Conservation (phyloP, 2,888 invertebrate genomes). For the Cantharis rufa region DNA sequence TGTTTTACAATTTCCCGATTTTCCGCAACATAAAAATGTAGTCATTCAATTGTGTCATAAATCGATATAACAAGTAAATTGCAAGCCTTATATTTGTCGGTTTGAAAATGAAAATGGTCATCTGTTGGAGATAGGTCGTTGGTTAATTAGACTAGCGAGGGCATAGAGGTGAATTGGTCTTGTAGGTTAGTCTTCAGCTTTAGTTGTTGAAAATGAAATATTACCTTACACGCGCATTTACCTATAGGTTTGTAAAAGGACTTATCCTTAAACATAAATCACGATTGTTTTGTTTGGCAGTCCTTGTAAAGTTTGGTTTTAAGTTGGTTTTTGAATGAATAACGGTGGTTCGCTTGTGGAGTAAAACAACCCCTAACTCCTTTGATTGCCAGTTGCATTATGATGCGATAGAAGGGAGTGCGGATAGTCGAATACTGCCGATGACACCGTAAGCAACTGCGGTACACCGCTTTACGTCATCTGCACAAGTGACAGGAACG, state of each 20-base stretch:
- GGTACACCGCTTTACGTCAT: constrained; percentile 28
- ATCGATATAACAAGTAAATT: constrained; percentile 32
- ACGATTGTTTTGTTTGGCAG: constrained; percentile 24
- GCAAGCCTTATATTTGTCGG: constrained; percentile 7
- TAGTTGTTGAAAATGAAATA: constrained; percentile 27
- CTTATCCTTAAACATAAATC: constrained; percentile 27
- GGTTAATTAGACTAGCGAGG: constrained; percentile 34
- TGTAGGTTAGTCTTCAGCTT: constrained; percentile 18
- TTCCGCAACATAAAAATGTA: constrained; percentile 38
- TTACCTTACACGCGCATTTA: constrained; percentile 12
- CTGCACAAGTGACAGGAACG: constrained; percentile 19
- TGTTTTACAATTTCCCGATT: constrained; percentile 38
- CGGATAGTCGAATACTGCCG: constrained; percentile 23
- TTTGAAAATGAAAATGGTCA: constrained; percentile 27
- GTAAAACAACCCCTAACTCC: constrained; percentile 9
- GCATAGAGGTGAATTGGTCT: constrained; percentile 23
- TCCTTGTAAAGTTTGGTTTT: constrained; percentile 24
- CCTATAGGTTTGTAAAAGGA: constrained; percentile 15
- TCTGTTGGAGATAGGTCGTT: constrained; percentile 20
- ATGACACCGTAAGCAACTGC: constrained; percentile 29
- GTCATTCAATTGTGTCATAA: constrained; percentile 30
- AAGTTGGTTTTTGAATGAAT: constrained; percentile 29
- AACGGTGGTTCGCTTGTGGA: constrained; percentile 8
- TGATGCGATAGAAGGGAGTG: constrained; percentile 13
- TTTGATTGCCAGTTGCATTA: constrained; percentile 26